phyloP scores from a whole-genome alignment of 2,888 invertebrate species.

The Scaptomyza parva region DNA sequence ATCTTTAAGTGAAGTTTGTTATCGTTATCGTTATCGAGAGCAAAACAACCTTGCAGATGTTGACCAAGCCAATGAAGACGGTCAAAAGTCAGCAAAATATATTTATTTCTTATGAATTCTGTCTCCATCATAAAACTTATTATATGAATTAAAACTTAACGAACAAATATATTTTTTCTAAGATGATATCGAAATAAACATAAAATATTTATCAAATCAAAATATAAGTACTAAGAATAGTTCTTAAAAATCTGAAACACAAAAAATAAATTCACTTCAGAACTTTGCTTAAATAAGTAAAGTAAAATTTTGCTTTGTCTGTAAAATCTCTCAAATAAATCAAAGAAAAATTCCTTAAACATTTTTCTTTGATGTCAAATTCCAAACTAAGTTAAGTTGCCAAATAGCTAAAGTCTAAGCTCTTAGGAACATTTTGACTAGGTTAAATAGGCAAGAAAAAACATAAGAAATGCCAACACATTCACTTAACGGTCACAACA shows the following conservation, averaged over 20 bases:
- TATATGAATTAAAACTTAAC: too few relatives aligned
- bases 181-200: too few relatives aligned
- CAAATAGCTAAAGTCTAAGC: slow-evolving; percentile 31
- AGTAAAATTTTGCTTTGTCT: background rate
- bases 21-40: slow-evolving; percentile 17
- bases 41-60: slow-evolving; percentile 18
- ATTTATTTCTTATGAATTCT: background rate
- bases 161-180: too few relatives aligned
- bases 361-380: background rate
- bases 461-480: slow-evolving; percentile 31
- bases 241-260: too few relatives aligned
- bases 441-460: slow-evolving; percentile 1
- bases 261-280: too few relatives aligned
- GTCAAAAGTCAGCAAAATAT: background rate
- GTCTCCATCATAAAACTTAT: too few relatives aligned
- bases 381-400: slow-evolving; percentile 23
- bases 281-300: too few relatives aligned
- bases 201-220: too few relatives aligned
- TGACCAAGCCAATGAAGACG: slow-evolving; percentile 22
- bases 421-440: slow-evolving; percentile 18
- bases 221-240: too few relatives aligned
- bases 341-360: background rate
- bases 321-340: background rate
- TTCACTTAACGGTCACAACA: slow-evolving; percentile 41
- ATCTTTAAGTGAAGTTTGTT: slow-evolving; percentile 26